Percentiles rank a stretch among this genome's conserved stretches.
These are phyloP conservation scores for Litoditis marina DNA, from an alignment of 2,888 invertebrate genomes.

Conservation along the genomic window DNA sequence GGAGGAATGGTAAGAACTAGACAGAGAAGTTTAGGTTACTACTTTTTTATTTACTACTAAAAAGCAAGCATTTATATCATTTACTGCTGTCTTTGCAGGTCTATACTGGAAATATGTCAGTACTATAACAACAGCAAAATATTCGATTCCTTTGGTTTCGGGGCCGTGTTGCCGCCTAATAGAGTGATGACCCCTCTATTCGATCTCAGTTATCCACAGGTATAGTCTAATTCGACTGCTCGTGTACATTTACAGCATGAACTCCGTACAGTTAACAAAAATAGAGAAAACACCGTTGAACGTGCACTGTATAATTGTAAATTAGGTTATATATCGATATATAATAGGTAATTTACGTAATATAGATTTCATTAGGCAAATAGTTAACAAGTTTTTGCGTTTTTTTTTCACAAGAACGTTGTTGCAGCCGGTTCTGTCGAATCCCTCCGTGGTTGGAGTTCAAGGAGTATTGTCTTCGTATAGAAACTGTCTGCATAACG, in stretches of 20 bases:
- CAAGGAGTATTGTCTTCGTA: slow-evolving; percentile 67
- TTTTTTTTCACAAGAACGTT: background rate
- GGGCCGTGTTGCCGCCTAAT: slow-evolving; percentile 66
- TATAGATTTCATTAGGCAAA: no score
- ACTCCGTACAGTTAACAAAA: no score
- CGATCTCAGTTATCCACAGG: slow-evolving; percentile 54
- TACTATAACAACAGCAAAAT: slow-evolving; percentile 63
- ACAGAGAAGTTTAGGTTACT: no score
- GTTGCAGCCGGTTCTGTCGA: background rate
- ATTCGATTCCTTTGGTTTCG: slow-evolving; percentile 68
- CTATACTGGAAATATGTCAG: slow-evolving; percentile 53
- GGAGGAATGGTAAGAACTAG: no score
- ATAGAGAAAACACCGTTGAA: no score
- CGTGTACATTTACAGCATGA: slow-evolving; percentile 3
- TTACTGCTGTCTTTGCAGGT: slow-evolving; percentile 8
- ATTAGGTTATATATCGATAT: no score
- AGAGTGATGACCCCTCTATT: slow-evolving; percentile 66
- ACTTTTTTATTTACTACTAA: no score
- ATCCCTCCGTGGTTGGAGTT: slow-evolving; percentile 66
- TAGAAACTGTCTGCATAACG: slow-evolving; percentile 43
- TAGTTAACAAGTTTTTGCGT: background rate
- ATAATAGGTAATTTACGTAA: no score
- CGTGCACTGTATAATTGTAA: no score
- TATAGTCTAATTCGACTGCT: slow-evolving; percentile 61
- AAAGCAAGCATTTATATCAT: no score